These are phyloP conservation scores for Leuciscus idus DNA, from an alignment of 2,113 vertebrate species.

Conservation along the genomic window DNA sequence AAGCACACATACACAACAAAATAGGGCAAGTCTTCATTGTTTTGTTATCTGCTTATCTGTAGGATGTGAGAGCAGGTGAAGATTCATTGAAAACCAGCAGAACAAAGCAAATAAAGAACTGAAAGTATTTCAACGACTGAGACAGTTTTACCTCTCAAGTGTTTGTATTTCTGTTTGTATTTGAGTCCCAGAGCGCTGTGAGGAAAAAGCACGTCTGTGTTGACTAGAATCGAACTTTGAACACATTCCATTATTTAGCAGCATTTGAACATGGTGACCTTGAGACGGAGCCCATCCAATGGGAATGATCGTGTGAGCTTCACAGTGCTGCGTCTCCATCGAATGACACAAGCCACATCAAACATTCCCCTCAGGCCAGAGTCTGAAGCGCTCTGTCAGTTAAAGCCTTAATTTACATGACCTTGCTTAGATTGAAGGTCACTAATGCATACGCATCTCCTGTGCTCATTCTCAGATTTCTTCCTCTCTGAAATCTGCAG, in stretches of 20 bases:
- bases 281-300: slow-evolving; percentile 52
- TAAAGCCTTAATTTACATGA: slow-evolving; percentile 55
- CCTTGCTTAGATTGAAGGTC: slow-evolving; percentile 50
- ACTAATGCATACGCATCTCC: background rate
- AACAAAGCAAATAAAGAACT: slow-evolving; percentile 12
- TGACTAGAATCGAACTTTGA: slow-evolving; percentile 44
- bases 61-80: background rate
- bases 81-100: background rate
- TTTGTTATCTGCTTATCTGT: background rate
- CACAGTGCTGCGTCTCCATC: slow-evolving; percentile 45
- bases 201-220: slow-evolving; percentile 40
- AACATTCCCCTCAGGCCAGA: slow-evolving; percentile 46
- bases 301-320: slow-evolving; percentile 52
- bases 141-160: slow-evolving; percentile 14
- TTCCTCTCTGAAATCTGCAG: slow-evolving; percentile 27
- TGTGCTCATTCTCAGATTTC: slow-evolving; percentile 22
- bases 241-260: slow-evolving; percentile 55
- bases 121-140: slow-evolving; percentile 3
- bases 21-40: background rate
- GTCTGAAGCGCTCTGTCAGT: slow-evolving; percentile 46
- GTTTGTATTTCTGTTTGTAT: slow-evolving; percentile 29
- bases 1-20: background rate
- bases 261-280: slow-evolving; percentile 53
- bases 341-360: slow-evolving; percentile 51
- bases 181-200: slow-evolving; percentile 28